Percentiles rank a stretch among this genome's conserved stretches.
Conservation (phyloP, 1,140 invertebrate species). For the Lepidurus arcticus region DNA sequence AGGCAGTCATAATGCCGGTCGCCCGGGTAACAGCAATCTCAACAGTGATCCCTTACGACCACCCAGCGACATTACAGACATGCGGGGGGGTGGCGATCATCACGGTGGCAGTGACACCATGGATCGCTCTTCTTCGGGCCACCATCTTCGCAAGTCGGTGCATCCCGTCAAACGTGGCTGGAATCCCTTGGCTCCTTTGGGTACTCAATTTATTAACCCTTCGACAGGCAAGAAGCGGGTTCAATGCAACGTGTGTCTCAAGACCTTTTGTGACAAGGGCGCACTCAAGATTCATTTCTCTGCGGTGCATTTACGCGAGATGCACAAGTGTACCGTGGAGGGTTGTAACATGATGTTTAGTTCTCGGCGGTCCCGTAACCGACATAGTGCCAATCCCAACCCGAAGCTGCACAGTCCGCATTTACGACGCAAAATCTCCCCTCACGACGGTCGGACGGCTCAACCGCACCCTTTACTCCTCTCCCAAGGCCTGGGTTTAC, state of each 20-base stretch:
- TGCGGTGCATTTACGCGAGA: conserved; percentile 95
- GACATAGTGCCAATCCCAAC: conserved; percentile 97
- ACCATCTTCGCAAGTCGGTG: conserved; percentile 59
- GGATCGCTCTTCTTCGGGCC: conserved; percentile 48
- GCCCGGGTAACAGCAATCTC: conserved; percentile 32
- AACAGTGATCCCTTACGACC: conserved; percentile 38
- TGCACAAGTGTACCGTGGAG: conserved; percentile 98
- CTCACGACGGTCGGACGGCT: conserved; percentile 78
- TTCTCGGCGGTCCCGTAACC: conserved; percentile 86
- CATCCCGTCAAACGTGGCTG: conserved; percentile 85
- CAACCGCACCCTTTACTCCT: conserved; percentile 30
- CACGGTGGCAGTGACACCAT: conserved; percentile 42
- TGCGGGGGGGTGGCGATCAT: conserved; percentile 33
- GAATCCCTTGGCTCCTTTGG: conserved; percentile 75
- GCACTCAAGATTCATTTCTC: conserved; percentile 99
- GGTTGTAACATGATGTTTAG: conserved; percentile 99
- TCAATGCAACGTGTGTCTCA: conserved; percentile 95
- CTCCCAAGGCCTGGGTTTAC: conserved; percentile 22
- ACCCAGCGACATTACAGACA: conserved; percentile 43
- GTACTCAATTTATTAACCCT: conserved; percentile 84
- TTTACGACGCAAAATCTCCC: conserved; percentile 80
- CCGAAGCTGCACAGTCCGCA: conserved; percentile 96
- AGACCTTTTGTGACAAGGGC: conserved; percentile 99
- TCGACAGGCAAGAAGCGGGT: conserved; percentile 92
- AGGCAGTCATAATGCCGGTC: conserved; percentile 37